Percentiles rank a stretch among this genome's conserved stretches.
Evolutionary conservation across 53 echinoderm and acorn worm species (phyloP).

Genomic region (Holothuria leucospilota): DNA sequence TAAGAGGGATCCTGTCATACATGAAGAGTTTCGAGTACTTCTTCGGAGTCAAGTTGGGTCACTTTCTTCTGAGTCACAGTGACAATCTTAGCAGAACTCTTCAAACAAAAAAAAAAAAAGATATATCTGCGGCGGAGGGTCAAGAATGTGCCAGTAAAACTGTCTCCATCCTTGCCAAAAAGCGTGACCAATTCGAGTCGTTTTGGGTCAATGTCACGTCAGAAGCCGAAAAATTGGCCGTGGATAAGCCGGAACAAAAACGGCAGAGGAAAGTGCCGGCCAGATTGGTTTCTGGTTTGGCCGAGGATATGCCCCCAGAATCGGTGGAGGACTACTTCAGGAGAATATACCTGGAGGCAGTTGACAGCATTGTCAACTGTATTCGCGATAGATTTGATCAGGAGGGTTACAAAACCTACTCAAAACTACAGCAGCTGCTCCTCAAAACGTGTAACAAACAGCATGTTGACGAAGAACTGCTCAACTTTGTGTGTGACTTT

Average conservation of each 20-base stretch:
- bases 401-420: conserved; percentile 28
- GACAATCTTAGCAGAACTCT: conserved; percentile 51
- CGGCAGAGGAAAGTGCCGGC: conserved; percentile 29
- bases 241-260: conserved; percentile 27
- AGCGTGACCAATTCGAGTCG: conserved; percentile 25
- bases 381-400: conserved; percentile 48
- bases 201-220: conserved; percentile 24
- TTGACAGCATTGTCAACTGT: conserved; percentile 48
- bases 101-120: conserved; percentile 4
- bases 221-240: not conserved
- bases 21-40: conserved; percentile 51
- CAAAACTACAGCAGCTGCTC: conserved; percentile 30
- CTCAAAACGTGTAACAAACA: conserved; percentile 34
- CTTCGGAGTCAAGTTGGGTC: conserved; percentile 38
- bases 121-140: conserved; percentile 51
- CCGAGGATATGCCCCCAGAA: conserved; percentile 34
- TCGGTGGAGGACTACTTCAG: conserved; percentile 16
- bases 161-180: conserved; percentile 21
- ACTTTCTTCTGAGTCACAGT: conserved; percentile 33
- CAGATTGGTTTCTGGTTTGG: not conserved
- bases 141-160: conserved; percentile 41
- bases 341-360: conserved; percentile 41
- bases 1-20: conserved; percentile 33
- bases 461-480: conserved; percentile 30
- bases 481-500: conserved; percentile 47